Base-by-base conservation (phyloP, 2,888 invertebrate genomes). In the Caenorhabditis macrosperma region DNA sequence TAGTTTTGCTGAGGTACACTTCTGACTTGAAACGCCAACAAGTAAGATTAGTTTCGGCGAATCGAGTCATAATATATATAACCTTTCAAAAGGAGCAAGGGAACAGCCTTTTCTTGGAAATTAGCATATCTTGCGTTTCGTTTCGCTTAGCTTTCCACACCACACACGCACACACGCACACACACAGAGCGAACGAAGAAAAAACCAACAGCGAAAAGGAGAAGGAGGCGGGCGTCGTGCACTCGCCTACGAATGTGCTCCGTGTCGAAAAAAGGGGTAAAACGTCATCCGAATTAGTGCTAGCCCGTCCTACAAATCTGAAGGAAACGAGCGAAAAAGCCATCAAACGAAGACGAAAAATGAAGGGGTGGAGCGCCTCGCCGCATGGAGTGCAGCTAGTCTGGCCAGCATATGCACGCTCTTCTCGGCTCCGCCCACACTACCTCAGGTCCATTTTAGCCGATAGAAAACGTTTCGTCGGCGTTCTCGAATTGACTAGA, bases 261-360 rank as follows among this genome's bases (percentile, higher is more conserved):
- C 22, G 24, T 24, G 48, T 48, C 24, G 48, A 48, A 48, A 48
- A 46, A 46, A 46, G 46, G 10, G 22, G 46, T 22, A 10, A 46
- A 24, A 48, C 24, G 48, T 48, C 48, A 48, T 48, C 48, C 48
- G 48, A 48, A 48, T 48, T 48, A 48, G 24, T 48, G 48, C 48
- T 24, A 17, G 38, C 38, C 38, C 38, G 38, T 9, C 38, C 38
- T 15, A 38, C 38, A 38, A 38, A 38, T 38, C 38, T 12, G 38
- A 12, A 38, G 38, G 12, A 12, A 38, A 38, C 7, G 7, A 38
- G 38, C 38, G 15, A 15, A 9, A n/a, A 22, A 24, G 24, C 24
- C 48, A 48, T 48, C 48, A 48, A 48, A 48, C 24, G 38, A 7
- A 24, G 48, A 48, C 24, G 2, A 46, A 3, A 2, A 38, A 12